These are phyloP conservation scores for Ips nitidus DNA, from an alignment of 1,140 invertebrate species.

Conservation along the genomic window DNA sequence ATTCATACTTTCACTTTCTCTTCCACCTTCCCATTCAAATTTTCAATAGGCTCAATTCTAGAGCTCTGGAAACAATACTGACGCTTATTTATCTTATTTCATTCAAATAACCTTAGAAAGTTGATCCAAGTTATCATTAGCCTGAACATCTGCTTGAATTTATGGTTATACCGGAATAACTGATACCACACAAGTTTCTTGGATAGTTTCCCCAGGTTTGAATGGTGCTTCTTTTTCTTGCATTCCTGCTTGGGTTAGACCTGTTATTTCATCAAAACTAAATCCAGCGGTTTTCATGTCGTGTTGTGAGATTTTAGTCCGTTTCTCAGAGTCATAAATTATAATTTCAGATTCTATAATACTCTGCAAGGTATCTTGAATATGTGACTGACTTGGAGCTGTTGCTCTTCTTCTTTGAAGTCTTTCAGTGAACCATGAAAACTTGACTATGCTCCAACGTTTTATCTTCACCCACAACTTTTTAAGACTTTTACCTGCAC, in stretches of 20 bases:
- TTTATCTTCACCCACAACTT: constrained; percentile 43
- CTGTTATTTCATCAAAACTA: constrained; percentile 52
- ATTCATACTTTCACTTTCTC: no score
- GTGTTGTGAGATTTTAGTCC: constrained; percentile 47
- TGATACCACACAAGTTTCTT: constrained; percentile 46
- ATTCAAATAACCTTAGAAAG: constrained; percentile 3
- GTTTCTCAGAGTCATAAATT: constrained; percentile 57
- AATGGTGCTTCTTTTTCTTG: constrained; percentile 57
- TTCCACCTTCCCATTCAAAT: no score
- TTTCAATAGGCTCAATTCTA: no score
- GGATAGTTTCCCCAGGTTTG: constrained; percentile 44
- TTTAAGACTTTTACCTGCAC: neutral
- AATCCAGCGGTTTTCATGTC: constrained; percentile 52
- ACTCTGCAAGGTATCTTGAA: constrained; percentile 54
- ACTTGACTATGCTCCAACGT: constrained; percentile 43
- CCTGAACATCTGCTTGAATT: constrained; percentile 32
- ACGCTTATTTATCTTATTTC: no score
- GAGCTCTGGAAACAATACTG: no score
- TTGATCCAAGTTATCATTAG: constrained; percentile 37
- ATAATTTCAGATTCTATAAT: constrained; percentile 55
- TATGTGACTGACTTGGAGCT: constrained; percentile 48
- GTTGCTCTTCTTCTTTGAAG: constrained; percentile 37
- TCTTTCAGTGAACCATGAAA: constrained; percentile 38
- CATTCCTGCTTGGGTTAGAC: constrained; percentile 53
- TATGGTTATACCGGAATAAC: constrained; percentile 30